These are phyloP conservation scores for Parascotia fuliginaria DNA, from an alignment of 2,888 invertebrate species.

Conservation along the genomic window DNA sequence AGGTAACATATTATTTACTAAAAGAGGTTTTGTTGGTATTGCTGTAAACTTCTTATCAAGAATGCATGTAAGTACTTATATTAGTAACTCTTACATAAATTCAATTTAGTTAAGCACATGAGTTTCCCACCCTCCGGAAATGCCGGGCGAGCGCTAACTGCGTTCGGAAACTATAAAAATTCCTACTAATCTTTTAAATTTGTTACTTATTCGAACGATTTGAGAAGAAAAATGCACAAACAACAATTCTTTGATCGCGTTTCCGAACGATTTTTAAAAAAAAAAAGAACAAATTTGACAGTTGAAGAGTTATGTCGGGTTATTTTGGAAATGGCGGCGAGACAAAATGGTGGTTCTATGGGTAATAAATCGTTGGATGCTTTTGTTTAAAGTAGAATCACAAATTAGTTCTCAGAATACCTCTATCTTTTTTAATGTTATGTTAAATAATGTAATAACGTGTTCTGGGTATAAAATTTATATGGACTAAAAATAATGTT, in stretches of 20 bases:
- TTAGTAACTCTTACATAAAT: slow-evolving; percentile 7
- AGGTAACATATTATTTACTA: too few relatives aligned
- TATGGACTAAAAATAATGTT: too few relatives aligned
- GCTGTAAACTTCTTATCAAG: too few relatives aligned
- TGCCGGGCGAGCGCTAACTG: slow-evolving; percentile 50
- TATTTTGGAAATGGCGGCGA: slow-evolving; percentile 40
- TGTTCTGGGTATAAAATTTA: too few relatives aligned
- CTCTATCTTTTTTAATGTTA: background rate
- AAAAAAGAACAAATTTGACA: slow-evolving; percentile 41
- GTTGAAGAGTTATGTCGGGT: slow-evolving; percentile 32
- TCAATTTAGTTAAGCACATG: slow-evolving; percentile 13
- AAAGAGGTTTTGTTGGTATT: too few relatives aligned
- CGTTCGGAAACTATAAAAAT: slow-evolving; percentile 70
- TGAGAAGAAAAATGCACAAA: slow-evolving; percentile 38
- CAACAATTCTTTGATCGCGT: slow-evolving; percentile 20
- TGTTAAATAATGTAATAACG: too few relatives aligned
- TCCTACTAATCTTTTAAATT: slow-evolving; percentile 56
- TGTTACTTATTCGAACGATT: slow-evolving; percentile 48
- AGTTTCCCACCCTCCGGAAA: slow-evolving; percentile 49
- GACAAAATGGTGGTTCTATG: slow-evolving; percentile 13
- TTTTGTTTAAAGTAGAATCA: slow-evolving; percentile 20
- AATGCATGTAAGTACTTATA: background rate
- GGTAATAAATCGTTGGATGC: slow-evolving; percentile 5
- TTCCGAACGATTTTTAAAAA: slow-evolving; percentile 19
- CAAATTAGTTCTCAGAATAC: background rate